Conservation (phyloP, 2,888 invertebrate genomes). For the Plagodis pulveraria region DNA sequence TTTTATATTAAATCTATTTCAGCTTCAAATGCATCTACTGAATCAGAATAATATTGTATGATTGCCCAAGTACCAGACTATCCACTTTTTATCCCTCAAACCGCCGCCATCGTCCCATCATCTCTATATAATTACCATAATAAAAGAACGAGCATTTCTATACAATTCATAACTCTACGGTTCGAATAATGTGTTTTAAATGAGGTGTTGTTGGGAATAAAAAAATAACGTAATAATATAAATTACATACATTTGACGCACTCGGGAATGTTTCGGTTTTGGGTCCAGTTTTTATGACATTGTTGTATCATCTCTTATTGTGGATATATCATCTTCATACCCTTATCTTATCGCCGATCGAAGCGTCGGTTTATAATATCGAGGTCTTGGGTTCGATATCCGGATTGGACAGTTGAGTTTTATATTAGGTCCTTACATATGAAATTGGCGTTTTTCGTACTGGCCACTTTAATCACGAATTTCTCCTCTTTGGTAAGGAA, state of each 20-base stretch:
- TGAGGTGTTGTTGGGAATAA: slow-evolving; percentile 45
- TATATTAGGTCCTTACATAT: no score
- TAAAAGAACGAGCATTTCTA: slow-evolving; percentile 32
- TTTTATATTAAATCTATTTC: no score
- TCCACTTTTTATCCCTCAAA: slow-evolving; percentile 10
- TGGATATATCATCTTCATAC: background rate
- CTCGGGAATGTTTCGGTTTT: background rate
- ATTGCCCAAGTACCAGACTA: background rate
- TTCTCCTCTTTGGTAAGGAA: no score
- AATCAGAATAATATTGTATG: no score
- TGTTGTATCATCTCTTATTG: background rate
- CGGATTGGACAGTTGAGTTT: no score
- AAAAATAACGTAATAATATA: slow-evolving; percentile 20
- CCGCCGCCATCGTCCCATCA: slow-evolving; percentile 18
- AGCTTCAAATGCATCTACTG: no score
- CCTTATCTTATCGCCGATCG: no score
- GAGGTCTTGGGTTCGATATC: no score
- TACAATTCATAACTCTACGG: slow-evolving; percentile 23
- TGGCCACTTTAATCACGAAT: no score
- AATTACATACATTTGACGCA: slow-evolving; percentile 13
- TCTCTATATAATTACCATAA: slow-evolving; percentile 43
- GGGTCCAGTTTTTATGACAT: background rate
- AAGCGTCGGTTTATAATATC: no score
- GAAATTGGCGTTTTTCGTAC: no score
- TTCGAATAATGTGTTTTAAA: slow-evolving; percentile 59